Base-by-base conservation (phyloP, 2,113 vertebrate genomes). In the Callospermophilus lateralis region DNA sequence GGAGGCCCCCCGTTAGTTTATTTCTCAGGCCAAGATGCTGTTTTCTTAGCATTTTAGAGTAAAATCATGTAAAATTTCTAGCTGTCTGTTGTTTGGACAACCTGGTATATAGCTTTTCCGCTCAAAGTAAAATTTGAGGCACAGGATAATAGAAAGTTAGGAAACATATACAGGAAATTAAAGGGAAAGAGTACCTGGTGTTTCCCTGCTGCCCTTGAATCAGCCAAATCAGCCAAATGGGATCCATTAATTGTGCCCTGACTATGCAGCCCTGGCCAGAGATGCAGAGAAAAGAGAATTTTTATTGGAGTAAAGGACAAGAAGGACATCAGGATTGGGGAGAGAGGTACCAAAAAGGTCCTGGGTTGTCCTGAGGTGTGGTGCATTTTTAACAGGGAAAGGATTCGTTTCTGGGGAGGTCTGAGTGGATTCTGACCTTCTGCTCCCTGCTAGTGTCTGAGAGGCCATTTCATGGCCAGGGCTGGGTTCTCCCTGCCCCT, bases 1-100 rank as follows among this genome's bases (percentile, higher is more conserved):
- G 63, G 53, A 30, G 30, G 28, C n/a, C 48, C 3, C 39, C 3
- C 5, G 0, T 65, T 37, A 61, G 55, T 93, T 79, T 92, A 58
- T 58, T 53, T 93, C 85, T 28, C 68, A 93, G 77, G 61, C 72
- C 20, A 42, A 90, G 88, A 37, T 94, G 68, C 84, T 73, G 13
- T 94, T 94, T 96, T 93, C 39, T 93, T 77, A 81, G 53, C 53
- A 12, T 28, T 48, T 80, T 68, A 32, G 48, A 84, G 22, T 78
- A 34, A 77, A 74, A 48, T 63, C 15, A 37, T n/a, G 42, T 19
- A 42, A 10, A 26, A 74, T 84, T 87, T 55, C 77, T 95, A 68
- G 19, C 45, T 90, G 37, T 53, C 53, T 86, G 68, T 61, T 32
- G 8, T 86, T 76, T 63, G 76, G 67, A 58, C 20, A 30, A 24